Base-by-base conservation (phyloP, 2,113 vertebrate genomes). In the Leuciscus idus region DNA sequence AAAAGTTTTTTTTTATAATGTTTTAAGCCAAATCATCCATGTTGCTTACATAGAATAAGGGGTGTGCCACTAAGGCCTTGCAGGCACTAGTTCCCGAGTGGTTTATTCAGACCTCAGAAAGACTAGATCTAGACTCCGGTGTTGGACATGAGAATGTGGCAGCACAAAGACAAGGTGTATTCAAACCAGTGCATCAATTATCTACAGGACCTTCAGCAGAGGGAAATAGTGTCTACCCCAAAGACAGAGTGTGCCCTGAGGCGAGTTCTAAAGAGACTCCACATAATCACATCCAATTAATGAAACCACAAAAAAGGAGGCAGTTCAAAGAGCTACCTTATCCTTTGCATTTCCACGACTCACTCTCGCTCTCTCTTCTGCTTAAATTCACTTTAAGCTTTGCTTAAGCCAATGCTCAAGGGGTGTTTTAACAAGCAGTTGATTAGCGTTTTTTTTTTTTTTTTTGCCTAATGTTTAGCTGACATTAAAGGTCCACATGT, bases 391-490 rank as follows among this genome's bases (percentile, higher is more conserved):
- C 76, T 87, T 36, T 74, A 89, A 90, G 82, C 74, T 4, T 52
- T 90, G 85, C 88, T 83, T 43, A 70, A 90, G 82, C 85, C 88
- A 85, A 84, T 81, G 89, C 91, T 88, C 86, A 66, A 88, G 90
- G 90, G 87, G 48, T 1, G 19, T 62, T 90, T 86, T 89, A 91
- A 91, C 90, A 88, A 90, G 90, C 86, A 83, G 88, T 83, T 23
- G 77, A 90, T 92, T 90, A 91, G 83, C 73, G 50, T 61, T 89
- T 90, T 90, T 92, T 83, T 9, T 43, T 2, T 36, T 36, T 0
- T 36, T 90, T 80, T 85, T 85, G 77, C 64, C 89, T 87, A 79
- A 91, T 87, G 89, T 89, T 91, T 85, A 88, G 90, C 68, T 86
- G 91, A 89, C 88, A 88, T 89, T 86, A 90, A 89, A 86, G 87